Percentiles rank a stretch among this genome's conserved stretches.
Conservation (phyloP, 2,797 vertebrate species). For the Merluccius polli region DNA sequence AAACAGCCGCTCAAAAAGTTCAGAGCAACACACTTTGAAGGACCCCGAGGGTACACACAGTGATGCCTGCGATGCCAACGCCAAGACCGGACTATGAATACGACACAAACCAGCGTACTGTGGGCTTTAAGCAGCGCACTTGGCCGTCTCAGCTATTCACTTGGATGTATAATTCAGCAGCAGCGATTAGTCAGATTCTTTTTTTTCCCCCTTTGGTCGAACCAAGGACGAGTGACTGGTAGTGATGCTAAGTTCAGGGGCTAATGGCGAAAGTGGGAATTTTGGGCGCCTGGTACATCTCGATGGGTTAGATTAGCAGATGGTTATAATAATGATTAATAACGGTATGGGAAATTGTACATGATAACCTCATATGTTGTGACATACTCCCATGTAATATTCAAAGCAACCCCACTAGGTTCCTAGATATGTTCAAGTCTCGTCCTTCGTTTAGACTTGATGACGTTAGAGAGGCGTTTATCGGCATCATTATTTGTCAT, state of each 20-base stretch:
- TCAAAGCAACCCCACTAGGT: conserved; percentile 35
- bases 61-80: conserved; percentile 40
- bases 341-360: no score
- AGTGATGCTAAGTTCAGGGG: background rate
- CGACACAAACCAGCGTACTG: conserved; percentile 66
- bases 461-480: no score
- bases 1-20: conserved; percentile 60
- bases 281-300: no score
- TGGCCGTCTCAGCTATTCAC: conserved; percentile 72
- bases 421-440: no score
- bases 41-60: conserved; percentile 57
- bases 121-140: conserved; percentile 64
- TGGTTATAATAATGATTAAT: no score
- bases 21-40: conserved; percentile 62
- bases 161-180: conserved; percentile 83
- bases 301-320: no score
- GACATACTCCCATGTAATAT: no score
- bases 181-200: conserved; percentile 75
- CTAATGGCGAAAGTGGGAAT: conserved; percentile 5
- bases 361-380: no score
- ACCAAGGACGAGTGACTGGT: conserved; percentile 21
- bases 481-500: no score
- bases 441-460: no score
- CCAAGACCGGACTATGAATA: conserved; percentile 54
- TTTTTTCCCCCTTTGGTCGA: no score